Percentiles rank a stretch among this genome's conserved stretches.
Evolutionary conservation across 2,888 invertebrate genomes (phyloP).

Genomic region (Agrochola macilenta): DNA sequence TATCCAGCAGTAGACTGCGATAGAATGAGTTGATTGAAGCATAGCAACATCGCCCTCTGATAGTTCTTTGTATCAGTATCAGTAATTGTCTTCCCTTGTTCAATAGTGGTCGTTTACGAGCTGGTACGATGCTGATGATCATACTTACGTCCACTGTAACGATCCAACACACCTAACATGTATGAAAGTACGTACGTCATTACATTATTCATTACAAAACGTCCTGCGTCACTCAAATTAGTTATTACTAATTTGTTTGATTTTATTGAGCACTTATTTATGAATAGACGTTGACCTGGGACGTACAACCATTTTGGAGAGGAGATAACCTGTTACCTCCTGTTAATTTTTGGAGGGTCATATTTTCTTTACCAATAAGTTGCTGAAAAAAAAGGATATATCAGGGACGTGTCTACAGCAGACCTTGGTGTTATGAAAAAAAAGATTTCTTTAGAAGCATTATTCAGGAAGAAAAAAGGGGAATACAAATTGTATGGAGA

Average conservation of each 20-base stretch:
- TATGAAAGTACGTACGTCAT: conserved; percentile 39
- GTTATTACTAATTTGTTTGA: conserved; percentile 27
- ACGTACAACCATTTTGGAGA: not conserved
- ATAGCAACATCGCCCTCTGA: not conserved
- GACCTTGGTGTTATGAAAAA: too few species aligned
- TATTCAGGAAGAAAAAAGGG: too few species aligned
- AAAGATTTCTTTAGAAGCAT: too few species aligned
- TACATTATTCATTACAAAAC: not conserved
- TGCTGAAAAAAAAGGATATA: too few species aligned
- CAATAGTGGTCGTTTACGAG: not conserved
- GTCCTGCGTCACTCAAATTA: conserved; percentile 42
- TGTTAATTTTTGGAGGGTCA: too few species aligned
- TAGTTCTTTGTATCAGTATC: not conserved
- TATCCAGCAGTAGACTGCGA: too few species aligned
- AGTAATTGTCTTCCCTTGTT: not conserved
- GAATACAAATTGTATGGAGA: too few species aligned
- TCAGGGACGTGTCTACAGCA: too few species aligned
- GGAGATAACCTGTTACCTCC: too few species aligned
- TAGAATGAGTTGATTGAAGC: too few species aligned
- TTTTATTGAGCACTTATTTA: conserved; percentile 43
- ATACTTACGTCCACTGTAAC: conserved; percentile 17
- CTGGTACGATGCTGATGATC: not conserved
- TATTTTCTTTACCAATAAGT: too few species aligned
- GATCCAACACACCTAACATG: conserved; percentile 17
- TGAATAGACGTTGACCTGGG: conserved; percentile 11